Base-by-base conservation (phyloP, 2,797 vertebrate species). In the Sphenodon punctatus region DNA sequence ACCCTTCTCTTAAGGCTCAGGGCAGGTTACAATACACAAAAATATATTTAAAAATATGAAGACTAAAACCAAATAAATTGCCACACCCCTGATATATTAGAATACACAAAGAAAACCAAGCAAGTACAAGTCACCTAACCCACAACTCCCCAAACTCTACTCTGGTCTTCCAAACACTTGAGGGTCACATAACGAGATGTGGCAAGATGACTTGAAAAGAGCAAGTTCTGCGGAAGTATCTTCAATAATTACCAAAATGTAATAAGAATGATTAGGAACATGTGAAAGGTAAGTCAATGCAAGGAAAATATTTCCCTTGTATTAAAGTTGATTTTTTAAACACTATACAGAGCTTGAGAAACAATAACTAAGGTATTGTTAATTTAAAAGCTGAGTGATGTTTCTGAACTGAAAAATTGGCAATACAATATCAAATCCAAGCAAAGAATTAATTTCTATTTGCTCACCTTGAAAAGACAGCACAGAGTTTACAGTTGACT, bases 381-480 rank as follows among this genome's bases (percentile, higher is more conserved):
- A 59, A n/a, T 41, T 49, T 51, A 36, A 23, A 59, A 32, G 61
- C 5, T 55, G 7, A 0, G 7, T 12, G 67, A 27, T 41, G 68
- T 38, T 78, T 78, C 72, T 60, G 76, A 3, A 81, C 22, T 53
- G 15, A 72, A 80, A 88, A 83, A 51, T 16, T 55, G 10, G 3
- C 15, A 71, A 60, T 45, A 60, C 56, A 27, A 53, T 63, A 84
- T 46, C 75, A 90, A 75, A 74, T 46, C 64, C 46, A 75, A 23
- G 41, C 6, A 79, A 30, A 72, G 36, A 51, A 14, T 41, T 23
- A 10, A 42, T 67, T 84, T 82, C 74, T 66, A 34, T 67, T 61
- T 34, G 81, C 87, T 97, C 96, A 99, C 99, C 99, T 97, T 99
- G 99, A 95, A 99, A 99, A 75, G 97, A 96, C 91, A 99, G 95